These are phyloP conservation scores for Forpus xanthops DNA, from an alignment of 2,797 vertebrate genomes.

Conservation along the genomic window DNA sequence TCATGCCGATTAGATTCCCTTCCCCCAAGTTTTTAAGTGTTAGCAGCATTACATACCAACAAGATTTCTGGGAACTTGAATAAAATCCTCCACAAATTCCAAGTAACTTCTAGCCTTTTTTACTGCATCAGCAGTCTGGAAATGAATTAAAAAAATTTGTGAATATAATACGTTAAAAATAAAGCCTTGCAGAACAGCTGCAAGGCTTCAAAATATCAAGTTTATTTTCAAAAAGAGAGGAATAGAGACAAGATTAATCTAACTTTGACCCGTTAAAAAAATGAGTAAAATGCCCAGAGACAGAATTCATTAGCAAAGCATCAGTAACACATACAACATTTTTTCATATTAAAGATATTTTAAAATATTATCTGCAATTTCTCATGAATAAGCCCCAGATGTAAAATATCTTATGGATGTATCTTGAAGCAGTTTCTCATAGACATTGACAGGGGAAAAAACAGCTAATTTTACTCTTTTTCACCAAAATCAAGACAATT, in stretches of 20 bases:
- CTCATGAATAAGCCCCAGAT: background rate
- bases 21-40: background rate
- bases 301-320: background rate
- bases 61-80: constrained; percentile 95
- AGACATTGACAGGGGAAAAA: background rate
- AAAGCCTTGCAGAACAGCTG: background rate
- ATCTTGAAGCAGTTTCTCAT: background rate
- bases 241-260: background rate
- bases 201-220: background rate
- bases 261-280: background rate
- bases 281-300: background rate
- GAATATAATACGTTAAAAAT: background rate
- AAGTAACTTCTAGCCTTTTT: constrained; percentile 93
- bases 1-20: background rate
- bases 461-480: background rate
- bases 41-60: constrained; percentile 87
- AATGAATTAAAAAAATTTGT: constrained; percentile 2
- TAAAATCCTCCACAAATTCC: constrained; percentile 97
- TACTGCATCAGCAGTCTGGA: constrained; percentile 91
- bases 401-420: background rate
- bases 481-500: background rate
- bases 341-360: background rate
- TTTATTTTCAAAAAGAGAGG: background rate
- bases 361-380: background rate
- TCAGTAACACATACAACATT: background rate